A percentile compares a stretch with the other conserved stretches of the same genome.
Evolutionary conservation across 2,113 vertebrate genomes (phyloP).

Genomic region (Leiothrix lutea): DNA sequence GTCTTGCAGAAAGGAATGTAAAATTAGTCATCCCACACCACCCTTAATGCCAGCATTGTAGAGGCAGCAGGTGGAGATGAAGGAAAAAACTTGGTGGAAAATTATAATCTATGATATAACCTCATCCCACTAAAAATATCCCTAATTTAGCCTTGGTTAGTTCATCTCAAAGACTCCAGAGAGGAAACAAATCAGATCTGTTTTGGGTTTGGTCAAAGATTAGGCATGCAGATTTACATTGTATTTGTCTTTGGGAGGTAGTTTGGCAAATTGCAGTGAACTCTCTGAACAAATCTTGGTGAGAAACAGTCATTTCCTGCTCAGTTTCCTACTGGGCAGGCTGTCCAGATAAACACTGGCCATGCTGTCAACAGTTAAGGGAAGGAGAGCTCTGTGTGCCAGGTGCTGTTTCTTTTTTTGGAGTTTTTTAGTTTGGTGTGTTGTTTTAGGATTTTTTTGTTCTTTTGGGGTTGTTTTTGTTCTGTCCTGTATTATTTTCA

Average conservation of each 20-base stretch:
- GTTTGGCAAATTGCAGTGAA: not conserved
- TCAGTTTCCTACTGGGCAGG: not conserved
- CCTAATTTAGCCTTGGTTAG: not conserved
- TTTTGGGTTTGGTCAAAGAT: not conserved
- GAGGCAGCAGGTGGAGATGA: constrained; percentile 40
- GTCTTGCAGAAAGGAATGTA: constrained; percentile 12
- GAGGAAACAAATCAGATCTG: not conserved
- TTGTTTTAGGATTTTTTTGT: not conserved
- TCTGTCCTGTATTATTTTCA: not conserved
- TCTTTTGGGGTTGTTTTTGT: not conserved
- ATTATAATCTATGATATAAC: not conserved
- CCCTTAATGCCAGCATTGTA: not conserved
- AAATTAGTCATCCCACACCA: not conserved
- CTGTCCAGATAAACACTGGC: not conserved
- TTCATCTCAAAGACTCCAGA: not conserved
- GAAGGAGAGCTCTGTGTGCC: not conserved
- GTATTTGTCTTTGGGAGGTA: not conserved
- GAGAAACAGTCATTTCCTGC: not conserved
- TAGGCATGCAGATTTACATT: not conserved
- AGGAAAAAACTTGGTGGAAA: constrained; percentile 18
- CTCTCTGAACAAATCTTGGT: not conserved
- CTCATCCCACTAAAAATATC: not conserved
- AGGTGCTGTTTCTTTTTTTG: not conserved
- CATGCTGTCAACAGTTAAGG: not conserved
- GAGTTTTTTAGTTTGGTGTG: not conserved